A percentile compares a stretch with the other conserved stretches of the same genome.
Evolutionary conservation across 2,888 invertebrate species (phyloP).

Genomic region (Isoperla grammatica): DNA sequence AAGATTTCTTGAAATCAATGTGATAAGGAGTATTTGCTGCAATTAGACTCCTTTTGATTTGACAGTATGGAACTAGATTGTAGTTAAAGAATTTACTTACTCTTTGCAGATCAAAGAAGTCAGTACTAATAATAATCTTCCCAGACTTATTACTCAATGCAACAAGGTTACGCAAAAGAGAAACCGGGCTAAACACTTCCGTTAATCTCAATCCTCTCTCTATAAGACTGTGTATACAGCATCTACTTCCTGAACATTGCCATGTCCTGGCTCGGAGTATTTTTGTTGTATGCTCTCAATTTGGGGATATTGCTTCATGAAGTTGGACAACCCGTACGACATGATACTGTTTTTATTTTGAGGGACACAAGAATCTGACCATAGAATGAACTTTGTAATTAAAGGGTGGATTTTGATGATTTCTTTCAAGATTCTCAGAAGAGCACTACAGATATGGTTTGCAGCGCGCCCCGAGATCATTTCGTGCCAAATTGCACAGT

Average conservation of each 20-base stretch:
- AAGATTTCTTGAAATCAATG: no score
- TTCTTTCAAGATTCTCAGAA: slow-evolving; percentile 24
- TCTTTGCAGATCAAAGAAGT: no score
- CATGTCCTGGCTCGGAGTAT: slow-evolving; percentile 1
- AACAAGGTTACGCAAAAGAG: no score
- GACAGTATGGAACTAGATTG: no score
- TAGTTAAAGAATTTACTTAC: no score
- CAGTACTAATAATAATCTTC: no score
- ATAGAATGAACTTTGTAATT: slow-evolving; percentile 25
- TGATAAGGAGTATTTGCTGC: no score
- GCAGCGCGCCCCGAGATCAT: slow-evolving; percentile 19
- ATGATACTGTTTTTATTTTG: slow-evolving; percentile 27
- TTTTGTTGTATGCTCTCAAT: slow-evolving; percentile 3
- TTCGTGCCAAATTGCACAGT: slow-evolving; percentile 24
- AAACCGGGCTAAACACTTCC: neutral
- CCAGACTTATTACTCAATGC: no score
- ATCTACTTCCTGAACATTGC: slow-evolving; percentile 1
- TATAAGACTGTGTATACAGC: neutral
- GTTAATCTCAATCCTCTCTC: no score
- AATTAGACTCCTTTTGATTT: no score
- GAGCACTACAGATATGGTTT: slow-evolving; percentile 24
- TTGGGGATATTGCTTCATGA: neutral
- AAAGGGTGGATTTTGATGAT: slow-evolving; percentile 13
- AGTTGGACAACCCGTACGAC: no score
- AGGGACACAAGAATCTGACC: slow-evolving; percentile 27